Base-by-base conservation (phyloP, 2,113 vertebrate species). In the Melierax canorus region DNA sequence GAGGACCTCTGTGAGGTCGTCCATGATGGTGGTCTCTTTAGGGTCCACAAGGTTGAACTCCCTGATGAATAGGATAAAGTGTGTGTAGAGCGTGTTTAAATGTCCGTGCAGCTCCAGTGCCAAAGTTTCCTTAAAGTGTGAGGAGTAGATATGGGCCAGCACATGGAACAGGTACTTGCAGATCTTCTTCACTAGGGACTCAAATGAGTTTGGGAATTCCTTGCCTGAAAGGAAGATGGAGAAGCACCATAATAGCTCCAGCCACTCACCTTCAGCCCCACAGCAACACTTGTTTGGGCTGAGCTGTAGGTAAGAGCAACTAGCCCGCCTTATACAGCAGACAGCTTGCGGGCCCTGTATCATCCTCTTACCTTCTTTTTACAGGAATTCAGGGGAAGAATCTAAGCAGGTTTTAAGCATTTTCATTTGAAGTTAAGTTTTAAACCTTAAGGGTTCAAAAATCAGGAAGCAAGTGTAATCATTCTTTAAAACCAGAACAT, bases 31-130 rank as follows among this genome's bases (percentile, higher is more conserved):
- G 95, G 98, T 99, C 98, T 99, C 99, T 98, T 99, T 99, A 98
- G 99, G 98, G 98, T 99, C 99, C 78, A 99, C 99, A 98, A 99
- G 98, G 98, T 99, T 99, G 99, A 99, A 99, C 97, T 99, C 99
- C 98, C 99, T 98, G 98, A 99, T 98, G 96, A 99, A 99, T 98
- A 99, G 99, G 96, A 99, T 99, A 99, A 99, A 99, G 98, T 99
- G 99, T 98, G 98, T 98, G 84, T 99, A 99, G 87, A 99, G 99
- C 30, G 99, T 99, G 98, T 99, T 99, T 98, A 99, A 98, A 98
- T 99, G 99, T 98, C 99, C 99, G 94, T 99, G 99, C 95, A 99
- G 99, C 97, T 99, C 99, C 89, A 99, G 98, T 84, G 98, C 98
- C 98, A 99, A 98, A 11, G 99, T 99, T 98, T 99, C 99, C 97